Evolutionary conservation across 2,113 vertebrate species (phyloP).

Genomic region (Ctenomys sociabilis): DNA sequence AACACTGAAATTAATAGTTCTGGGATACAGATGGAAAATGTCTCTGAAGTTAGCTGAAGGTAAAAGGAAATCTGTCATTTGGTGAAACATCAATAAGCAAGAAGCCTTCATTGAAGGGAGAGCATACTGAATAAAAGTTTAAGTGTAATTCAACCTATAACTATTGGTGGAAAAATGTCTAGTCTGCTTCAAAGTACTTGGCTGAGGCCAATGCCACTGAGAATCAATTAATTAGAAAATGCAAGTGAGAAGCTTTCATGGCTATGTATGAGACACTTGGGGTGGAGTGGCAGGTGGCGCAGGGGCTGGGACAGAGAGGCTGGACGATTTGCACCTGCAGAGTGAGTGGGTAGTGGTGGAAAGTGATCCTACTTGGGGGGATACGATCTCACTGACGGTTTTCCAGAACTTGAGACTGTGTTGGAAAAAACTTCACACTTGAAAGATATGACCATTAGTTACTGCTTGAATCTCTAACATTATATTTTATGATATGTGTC

Average conservation of each 20-base stretch:
- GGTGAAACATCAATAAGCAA: background rate
- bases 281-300: fast-evolving
- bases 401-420: background rate
- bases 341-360: background rate
- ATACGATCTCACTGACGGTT: background rate
- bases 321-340: background rate
- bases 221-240: conserved; percentile 10
- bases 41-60: conserved; percentile 43
- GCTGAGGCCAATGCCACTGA: background rate
- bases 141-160: background rate
- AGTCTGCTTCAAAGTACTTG: background rate
- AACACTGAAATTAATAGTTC: conserved; percentile 10
- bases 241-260: background rate
- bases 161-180: conserved; percentile 8
- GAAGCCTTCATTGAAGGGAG: background rate
- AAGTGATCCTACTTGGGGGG: background rate
- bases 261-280: background rate
- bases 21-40: background rate
- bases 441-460: conserved; percentile 30
- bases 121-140: background rate
- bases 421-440: background rate
- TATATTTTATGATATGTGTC: background rate
- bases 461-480: background rate
- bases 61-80: background rate
- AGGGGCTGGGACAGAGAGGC: fast-evolving